Evolutionary conservation across 2,113 vertebrate species (phyloP).

Genomic region (Hemibagrus wyckioides): DNA sequence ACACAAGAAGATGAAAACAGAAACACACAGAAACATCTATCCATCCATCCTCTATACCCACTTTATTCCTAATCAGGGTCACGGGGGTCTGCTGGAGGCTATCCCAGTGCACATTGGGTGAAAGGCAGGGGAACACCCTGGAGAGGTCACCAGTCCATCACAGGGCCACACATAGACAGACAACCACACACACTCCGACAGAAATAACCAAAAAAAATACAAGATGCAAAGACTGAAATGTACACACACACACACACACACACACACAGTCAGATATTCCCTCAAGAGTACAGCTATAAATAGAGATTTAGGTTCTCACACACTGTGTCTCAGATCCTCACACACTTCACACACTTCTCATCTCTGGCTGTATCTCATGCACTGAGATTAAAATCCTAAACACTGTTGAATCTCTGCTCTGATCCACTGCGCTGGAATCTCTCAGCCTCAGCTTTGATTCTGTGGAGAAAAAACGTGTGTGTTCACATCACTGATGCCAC

Average conservation of each 20-base stretch:
- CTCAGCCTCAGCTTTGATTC: not conserved
- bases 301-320: not conserved
- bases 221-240: not conserved
- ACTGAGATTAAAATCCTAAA: not conserved
- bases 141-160: too few species aligned
- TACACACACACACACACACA: slow-evolving; percentile 17
- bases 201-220: not conserved
- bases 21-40: not conserved
- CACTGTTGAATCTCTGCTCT: not conserved
- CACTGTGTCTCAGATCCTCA: not conserved
- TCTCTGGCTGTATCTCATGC: not conserved
- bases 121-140: too few species aligned
- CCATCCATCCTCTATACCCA: too few species aligned
- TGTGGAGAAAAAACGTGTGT: not conserved
- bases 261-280: not conserved
- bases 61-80: too few species aligned
- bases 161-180: too few species aligned
- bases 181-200: too few species aligned
- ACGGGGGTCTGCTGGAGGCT: too few species aligned
- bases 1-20: too few species aligned
- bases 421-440: not conserved
- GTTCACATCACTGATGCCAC: too few species aligned
- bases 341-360: not conserved
- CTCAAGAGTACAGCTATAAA: not conserved
- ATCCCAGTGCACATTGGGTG: too few species aligned